phyloP scores from a whole-genome alignment of 2,888 invertebrate genomes.

The Eledona agricola region DNA sequence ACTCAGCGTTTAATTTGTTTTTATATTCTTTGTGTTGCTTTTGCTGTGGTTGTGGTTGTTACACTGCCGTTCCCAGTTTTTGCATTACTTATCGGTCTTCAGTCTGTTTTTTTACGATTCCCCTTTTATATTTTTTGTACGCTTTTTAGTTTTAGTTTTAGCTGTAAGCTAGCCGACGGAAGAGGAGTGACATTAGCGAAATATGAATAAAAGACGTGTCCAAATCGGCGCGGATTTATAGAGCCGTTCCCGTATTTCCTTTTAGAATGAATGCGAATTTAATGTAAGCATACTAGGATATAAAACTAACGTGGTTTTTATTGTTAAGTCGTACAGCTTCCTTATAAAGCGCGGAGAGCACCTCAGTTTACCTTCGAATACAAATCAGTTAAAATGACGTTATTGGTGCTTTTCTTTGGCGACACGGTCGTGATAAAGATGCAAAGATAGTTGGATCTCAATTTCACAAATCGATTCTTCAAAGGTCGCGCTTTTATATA shows the following conservation, averaged over 20 bases:
- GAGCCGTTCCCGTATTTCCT: constrained; percentile 20
- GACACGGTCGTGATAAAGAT: constrained; percentile 5
- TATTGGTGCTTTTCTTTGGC: constrained; percentile 26
- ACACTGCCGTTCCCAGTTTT: no score
- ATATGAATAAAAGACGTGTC: no score
- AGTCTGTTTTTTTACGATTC: no score
- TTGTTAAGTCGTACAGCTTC: constrained; percentile 23
- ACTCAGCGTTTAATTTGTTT: no score
- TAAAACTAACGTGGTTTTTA: constrained; percentile 30
- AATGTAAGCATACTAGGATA: constrained; percentile 21
- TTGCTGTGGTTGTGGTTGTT: no score
- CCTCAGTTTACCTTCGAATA: constrained; percentile 22
- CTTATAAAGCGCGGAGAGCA: constrained; percentile 25
- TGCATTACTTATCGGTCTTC: no score
- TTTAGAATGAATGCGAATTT: constrained; percentile 15
- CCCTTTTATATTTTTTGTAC: no score
- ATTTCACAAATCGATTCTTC: constrained; percentile 19
- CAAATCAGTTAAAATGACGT: constrained; percentile 34
- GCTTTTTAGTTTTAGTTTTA: no score
- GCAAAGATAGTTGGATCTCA: constrained; percentile 3
- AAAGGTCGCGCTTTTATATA: no score
- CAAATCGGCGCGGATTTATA: constrained; percentile 2
- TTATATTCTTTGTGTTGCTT: no score
- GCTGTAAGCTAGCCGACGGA: no score
- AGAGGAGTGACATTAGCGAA: no score